Evolutionary conservation across 2,888 invertebrate species (phyloP).

Genomic region (Tigriopus californicus): DNA sequence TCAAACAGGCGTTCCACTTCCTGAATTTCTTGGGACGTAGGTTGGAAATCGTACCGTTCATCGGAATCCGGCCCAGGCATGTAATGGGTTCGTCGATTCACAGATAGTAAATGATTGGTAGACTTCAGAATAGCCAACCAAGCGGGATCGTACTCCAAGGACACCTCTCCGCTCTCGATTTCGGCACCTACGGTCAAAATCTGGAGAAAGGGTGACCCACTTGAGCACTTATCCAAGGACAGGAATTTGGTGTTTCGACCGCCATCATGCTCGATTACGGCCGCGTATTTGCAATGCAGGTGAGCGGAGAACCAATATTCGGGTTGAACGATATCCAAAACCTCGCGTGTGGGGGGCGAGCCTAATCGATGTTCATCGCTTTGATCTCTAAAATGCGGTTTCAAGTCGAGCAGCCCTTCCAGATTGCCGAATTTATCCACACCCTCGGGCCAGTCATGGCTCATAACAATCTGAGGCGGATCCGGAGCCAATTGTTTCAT

Average conservation of each 20-base stretch:
- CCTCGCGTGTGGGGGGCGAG: slow-evolving; percentile 59
- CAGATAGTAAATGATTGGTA: slow-evolving; percentile 70
- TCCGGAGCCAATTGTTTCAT: slow-evolving; percentile 47
- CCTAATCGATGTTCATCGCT: slow-evolving; percentile 40
- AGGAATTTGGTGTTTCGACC: slow-evolving; percentile 52
- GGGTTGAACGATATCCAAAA: slow-evolving; percentile 62
- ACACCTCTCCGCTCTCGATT: background rate
- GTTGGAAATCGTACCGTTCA: slow-evolving; percentile 52
- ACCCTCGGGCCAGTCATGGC: slow-evolving; percentile 30
- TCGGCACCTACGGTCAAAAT: slow-evolving; percentile 9
- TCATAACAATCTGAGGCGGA: slow-evolving; percentile 1
- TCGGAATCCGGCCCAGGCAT: slow-evolving; percentile 59
- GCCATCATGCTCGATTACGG: slow-evolving; percentile 31
- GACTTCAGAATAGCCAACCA: slow-evolving; percentile 73
- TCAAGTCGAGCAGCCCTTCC: slow-evolving; percentile 46
- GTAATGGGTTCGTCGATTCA: slow-evolving; percentile 46
- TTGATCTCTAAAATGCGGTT: slow-evolving; percentile 57
- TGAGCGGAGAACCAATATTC: slow-evolving; percentile 93
- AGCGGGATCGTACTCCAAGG: slow-evolving; percentile 62
- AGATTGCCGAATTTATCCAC: slow-evolving; percentile 68
- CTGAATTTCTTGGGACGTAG: slow-evolving; percentile 51
- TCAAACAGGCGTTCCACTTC: slow-evolving; percentile 43
- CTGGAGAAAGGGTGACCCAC: slow-evolving; percentile 26
- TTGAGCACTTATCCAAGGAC: slow-evolving; percentile 90
- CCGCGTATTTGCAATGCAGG: slow-evolving; percentile 86